Base-by-base conservation (phyloP, 2,888 invertebrate species). In the Salticus scenicus region DNA sequence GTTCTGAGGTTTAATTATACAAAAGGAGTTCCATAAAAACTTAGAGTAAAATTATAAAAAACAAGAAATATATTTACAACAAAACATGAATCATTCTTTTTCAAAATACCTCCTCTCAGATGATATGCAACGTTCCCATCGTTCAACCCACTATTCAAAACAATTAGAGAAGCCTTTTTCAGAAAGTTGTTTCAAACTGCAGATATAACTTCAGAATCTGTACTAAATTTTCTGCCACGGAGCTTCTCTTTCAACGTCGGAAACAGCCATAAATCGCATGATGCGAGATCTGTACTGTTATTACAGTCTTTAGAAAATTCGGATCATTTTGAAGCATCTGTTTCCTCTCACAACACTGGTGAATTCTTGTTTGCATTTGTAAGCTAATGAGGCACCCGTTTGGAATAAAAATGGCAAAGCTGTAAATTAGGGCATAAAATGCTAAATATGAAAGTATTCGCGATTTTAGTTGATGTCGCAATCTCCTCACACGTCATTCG, bases 31-130 rank as follows among this genome's bases (percentile, higher is more conserved):
- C 24, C 33, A 33, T 69, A 33, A 69, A 69, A 31, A 63, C 63
- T 27, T 24, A 63, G 63, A 64, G 64, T 64, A 64, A 64, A 64
- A 63, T 67, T 14, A 67, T 31, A 70, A 70, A 70, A 70, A 70
- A 70, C 70, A 70, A 70, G 24, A 71, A 41, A 27, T 47, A 71
- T 24, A 47, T 8, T 30, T 10, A 47, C 5, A 28, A 28, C 20
- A 28, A 71, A 71, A 47, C 12, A 17, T 33, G 47, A 0, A 28
- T 71, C 17, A 71, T 27, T 71, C 71, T 41, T 71, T 71, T 71
- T 69, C 37, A 33, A 69, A 69, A 33, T 37, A 20, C 67, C 24
- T 69, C n/a, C 33, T 20, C 7, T 31, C 67, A 69, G 31, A 66
- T 66, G 31, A 66, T 69, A 69, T 33, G 67, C 67, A 66, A 66